These are phyloP conservation scores for Heteromormyrus szaboi DNA, from an alignment of 2,797 vertebrate species.

Conservation along the genomic window DNA sequence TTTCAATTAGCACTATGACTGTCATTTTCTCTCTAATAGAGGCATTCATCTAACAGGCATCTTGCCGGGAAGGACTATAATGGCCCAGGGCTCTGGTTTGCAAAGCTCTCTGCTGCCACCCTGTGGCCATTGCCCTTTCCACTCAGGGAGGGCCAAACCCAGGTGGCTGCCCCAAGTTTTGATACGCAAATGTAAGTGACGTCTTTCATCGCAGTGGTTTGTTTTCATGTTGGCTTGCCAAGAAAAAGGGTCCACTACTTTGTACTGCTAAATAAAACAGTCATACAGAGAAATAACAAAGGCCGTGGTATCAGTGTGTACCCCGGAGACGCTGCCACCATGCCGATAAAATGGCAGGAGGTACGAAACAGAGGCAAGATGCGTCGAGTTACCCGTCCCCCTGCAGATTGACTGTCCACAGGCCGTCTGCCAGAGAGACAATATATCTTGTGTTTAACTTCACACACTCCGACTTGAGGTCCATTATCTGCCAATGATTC, in stretches of 20 bases:
- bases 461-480: conserved; percentile 26
- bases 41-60: neutral
- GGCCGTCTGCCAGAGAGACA: neutral
- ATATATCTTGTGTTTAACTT: neutral
- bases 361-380: neutral
- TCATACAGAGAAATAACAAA: neutral
- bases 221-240: neutral
- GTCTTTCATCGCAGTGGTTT: neutral
- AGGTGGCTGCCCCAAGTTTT: neutral
- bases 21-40: conserved; percentile 12
- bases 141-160: neutral
- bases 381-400: neutral
- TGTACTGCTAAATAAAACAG: neutral
- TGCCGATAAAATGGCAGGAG: neutral
- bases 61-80: neutral
- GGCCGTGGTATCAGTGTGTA: neutral
- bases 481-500: conserved; percentile 14
- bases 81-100: neutral
- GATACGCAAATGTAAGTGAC: neutral
- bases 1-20: conserved; percentile 7
- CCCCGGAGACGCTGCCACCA: neutral
- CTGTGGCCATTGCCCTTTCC: conserved; percentile 22
- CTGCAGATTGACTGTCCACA: neutral
- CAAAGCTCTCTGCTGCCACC: conserved; percentile 29
- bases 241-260: neutral